Base-by-base conservation (phyloP, 2,888 invertebrate species). In the Sesamia inferens region DNA sequence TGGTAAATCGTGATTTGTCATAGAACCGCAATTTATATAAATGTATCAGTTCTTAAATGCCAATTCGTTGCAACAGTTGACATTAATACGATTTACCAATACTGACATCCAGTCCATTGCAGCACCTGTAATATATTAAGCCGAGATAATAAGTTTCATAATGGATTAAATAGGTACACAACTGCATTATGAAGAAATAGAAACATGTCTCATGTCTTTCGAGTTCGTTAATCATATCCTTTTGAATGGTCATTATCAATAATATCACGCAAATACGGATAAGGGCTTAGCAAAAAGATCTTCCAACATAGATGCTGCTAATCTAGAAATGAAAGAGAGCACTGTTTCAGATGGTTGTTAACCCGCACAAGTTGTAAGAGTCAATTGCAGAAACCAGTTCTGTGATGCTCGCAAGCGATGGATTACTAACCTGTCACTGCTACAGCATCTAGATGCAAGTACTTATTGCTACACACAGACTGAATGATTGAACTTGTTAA, bases 1-100 rank as follows among this genome's bases (percentile, higher is more conserved):
- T 39, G 54, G 44, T 66, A 80, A 76, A 73, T 86, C 85, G 87
- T 86, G 85, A 84, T 86, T 84, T 86, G 82, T 85, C 85, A 79
- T 79, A 81, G 65, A 55, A 76, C 55, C 51, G 31, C 62, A 72
- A 79, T 84, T 78, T 78, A 79, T 84, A 72, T 81, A 76, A 78
- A 82, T 84, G 85, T 79, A 82, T 86, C 85, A 81, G 79, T 76
- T 70, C 70, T 73, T 86, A 86, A 85, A 84, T 86, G 79, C 74
- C 85, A 85, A 75, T 75, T 76, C 63, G 58, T 77, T 81, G 79
- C 76, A 81, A 81, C 74, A 76, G 39, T 79, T 86, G 85, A 85
- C 85, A 84, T 86, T 85, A 85, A 78, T 86, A 79, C 76, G 71
- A 77, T 79, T 82, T 80, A 78, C 68, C 78, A 81, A 82, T 55